Conservation (phyloP, 2,797 vertebrate genomes). For the Labeo calbasu region DNA sequence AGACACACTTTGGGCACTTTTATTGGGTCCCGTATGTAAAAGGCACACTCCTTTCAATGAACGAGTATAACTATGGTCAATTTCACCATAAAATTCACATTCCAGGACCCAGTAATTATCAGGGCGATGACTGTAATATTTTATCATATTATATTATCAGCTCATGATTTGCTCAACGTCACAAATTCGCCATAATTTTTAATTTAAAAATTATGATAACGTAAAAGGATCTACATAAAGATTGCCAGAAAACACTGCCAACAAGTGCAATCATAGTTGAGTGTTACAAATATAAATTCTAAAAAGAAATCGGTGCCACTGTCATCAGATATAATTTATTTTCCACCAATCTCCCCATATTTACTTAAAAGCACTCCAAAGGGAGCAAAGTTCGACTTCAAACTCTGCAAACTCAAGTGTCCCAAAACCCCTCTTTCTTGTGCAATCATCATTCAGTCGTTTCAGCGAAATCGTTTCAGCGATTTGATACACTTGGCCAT, state of each 20-base stretch:
- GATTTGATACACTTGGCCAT: constrained; percentile 25
- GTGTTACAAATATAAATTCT: constrained; percentile 52
- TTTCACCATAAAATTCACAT: neutral
- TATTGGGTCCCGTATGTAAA: constrained; percentile 15
- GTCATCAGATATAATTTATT: constrained; percentile 46
- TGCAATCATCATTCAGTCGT: constrained; percentile 36
- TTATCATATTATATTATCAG: neutral
- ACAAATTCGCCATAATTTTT: neutral
- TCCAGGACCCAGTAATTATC: constrained; percentile 15
- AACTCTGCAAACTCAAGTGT: constrained; percentile 40
- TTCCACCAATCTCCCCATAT: constrained; percentile 14
- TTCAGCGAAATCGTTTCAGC: no score
- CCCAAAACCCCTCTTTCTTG: constrained; percentile 20
- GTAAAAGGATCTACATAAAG: constrained; percentile 36
- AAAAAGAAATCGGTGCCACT: constrained; percentile 50
- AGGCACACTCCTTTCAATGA: constrained; percentile 25
- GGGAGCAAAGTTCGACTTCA: constrained; percentile 37
- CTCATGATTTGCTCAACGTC: constrained; percentile 6
- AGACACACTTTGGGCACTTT: constrained; percentile 16
- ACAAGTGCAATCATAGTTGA: constrained; percentile 30
- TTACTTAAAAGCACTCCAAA: constrained; percentile 47
- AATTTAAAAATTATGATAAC: constrained; percentile 26
- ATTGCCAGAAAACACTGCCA: constrained; percentile 32
- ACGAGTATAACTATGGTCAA: neutral
- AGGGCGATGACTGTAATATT: neutral